phyloP scores from a whole-genome alignment of 2,797 vertebrate species.

The Spatula versicolor region DNA sequence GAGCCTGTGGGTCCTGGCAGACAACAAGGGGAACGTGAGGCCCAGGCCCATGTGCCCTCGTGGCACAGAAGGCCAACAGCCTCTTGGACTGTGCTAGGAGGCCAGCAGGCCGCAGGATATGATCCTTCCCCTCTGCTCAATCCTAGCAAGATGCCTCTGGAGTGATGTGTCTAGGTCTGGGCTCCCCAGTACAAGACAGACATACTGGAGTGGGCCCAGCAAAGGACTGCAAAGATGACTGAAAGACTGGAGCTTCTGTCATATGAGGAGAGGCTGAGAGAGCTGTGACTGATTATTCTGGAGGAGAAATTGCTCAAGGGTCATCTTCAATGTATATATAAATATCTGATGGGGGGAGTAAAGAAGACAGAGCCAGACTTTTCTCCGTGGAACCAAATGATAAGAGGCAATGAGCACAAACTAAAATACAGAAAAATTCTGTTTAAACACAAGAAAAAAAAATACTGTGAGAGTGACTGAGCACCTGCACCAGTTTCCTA shows the following conservation, averaged over 20 bases:
- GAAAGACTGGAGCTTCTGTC: background rate
- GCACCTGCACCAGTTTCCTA: background rate
- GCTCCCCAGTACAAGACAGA: background rate
- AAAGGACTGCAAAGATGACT: background rate
- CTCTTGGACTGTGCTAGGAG: background rate
- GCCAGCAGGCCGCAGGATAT: background rate
- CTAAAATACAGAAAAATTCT: background rate
- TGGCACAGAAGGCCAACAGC: background rate
- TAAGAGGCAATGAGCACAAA: background rate
- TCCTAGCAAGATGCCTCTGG: background rate
- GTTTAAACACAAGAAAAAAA: background rate
- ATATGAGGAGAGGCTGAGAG: background rate
- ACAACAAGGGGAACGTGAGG: background rate
- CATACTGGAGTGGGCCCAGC: background rate
- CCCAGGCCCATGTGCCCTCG: fast-evolving
- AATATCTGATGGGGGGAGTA: background rate
- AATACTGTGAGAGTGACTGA: background rate
- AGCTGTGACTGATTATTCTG: background rate
- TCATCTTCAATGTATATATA: background rate
- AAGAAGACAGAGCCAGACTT: background rate
- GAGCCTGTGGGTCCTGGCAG: background rate
- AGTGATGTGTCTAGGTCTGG: background rate
- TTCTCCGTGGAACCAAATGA: background rate
- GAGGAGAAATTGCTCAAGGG: background rate
- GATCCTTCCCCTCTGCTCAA: too few relatives aligned